Percentiles rank a stretch among this genome's conserved stretches.
Conservation (phyloP, 2,113 vertebrate species). For the Brienomyrus longianalis region DNA sequence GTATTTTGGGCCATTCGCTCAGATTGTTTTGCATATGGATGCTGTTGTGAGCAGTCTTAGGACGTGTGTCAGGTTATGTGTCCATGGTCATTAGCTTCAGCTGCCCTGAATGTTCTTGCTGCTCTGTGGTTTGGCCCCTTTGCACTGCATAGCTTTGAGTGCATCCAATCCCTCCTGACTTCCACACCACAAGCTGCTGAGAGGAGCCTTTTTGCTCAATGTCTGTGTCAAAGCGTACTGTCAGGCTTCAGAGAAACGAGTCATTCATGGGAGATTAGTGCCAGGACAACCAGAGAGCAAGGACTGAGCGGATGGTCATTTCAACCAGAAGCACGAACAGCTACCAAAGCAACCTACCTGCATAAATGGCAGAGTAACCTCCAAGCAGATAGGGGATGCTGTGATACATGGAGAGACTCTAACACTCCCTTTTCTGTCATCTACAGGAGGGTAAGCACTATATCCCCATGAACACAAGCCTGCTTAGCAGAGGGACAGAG, state of each 20-base stretch:
- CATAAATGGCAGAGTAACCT: not conserved
- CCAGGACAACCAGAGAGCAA: not conserved
- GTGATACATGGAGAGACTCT: not conserved
- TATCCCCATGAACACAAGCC: slow-evolving; percentile 82
- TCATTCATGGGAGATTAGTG: not conserved
- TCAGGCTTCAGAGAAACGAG: not conserved
- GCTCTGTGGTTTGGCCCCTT: not conserved
- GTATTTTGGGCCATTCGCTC: not conserved
- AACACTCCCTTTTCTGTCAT: slow-evolving; percentile 11
- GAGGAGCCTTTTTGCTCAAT: not conserved
- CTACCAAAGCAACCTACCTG: not conserved
- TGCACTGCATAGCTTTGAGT: not conserved
- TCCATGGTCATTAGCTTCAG: not conserved
- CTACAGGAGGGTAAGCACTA: slow-evolving; percentile 87
- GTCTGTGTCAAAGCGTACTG: not conserved
- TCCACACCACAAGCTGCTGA: not conserved
- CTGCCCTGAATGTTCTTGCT: not conserved
- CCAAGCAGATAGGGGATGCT: not conserved
- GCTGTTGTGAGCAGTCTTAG: not conserved
- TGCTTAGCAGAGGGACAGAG: slow-evolving; percentile 62
- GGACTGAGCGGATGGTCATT: not conserved
- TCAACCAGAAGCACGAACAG: not conserved
- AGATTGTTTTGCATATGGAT: not conserved
- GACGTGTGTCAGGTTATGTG: not conserved
- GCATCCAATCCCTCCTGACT: not conserved